Conservation (phyloP, 2,797 vertebrate genomes). For the Linurgus olivaceus region DNA sequence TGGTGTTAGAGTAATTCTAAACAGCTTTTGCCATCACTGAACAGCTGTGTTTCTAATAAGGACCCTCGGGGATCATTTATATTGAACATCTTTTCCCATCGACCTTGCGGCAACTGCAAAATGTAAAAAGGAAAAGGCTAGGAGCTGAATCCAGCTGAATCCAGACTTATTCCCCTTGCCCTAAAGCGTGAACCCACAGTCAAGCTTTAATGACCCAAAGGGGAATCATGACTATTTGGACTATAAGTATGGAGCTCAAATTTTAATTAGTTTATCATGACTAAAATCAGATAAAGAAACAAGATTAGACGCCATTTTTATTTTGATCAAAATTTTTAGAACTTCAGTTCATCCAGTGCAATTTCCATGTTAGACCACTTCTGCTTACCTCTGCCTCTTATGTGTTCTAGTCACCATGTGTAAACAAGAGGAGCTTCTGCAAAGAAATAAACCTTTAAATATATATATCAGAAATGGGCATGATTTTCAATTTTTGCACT, state of each 20-base stretch:
- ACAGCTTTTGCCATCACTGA: background rate
- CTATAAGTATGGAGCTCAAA: background rate
- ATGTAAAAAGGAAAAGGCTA: background rate
- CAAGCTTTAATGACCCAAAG: background rate
- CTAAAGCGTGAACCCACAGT: background rate
- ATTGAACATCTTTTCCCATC: background rate
- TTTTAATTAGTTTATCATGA: background rate
- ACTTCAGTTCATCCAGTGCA: background rate
- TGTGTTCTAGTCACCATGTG: background rate
- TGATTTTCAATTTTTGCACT: background rate
- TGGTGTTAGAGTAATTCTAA: background rate
- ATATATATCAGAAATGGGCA: background rate
- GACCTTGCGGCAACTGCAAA: background rate
- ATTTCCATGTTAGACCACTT: background rate
- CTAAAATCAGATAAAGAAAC: background rate
- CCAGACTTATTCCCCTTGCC: background rate
- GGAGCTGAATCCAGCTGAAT: background rate
- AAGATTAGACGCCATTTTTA: background rate
- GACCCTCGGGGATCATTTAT: background rate
- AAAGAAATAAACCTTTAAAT: background rate
- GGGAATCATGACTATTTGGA: background rate
- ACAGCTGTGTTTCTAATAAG: constrained; percentile 22
- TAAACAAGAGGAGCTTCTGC: background rate
- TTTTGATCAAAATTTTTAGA: background rate
- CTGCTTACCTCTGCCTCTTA: background rate